phyloP scores from a whole-genome alignment of 2,797 vertebrate genomes.

The Sebastes nivosus region DNA sequence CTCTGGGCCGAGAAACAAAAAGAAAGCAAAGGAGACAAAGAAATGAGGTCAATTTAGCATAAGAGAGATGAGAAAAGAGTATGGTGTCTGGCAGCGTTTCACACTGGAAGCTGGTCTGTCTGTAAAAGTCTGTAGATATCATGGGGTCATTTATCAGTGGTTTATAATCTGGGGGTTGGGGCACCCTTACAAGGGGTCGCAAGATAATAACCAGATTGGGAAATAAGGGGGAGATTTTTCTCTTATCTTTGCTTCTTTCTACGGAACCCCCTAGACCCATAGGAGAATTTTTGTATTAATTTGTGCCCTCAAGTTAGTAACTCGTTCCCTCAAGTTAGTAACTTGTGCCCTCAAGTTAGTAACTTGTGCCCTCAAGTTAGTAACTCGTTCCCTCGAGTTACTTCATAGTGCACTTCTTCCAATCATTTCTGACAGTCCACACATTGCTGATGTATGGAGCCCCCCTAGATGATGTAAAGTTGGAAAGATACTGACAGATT shows the following conservation, averaged over 20 bases:
- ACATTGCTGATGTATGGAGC: no score
- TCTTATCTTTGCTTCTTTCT: neutral
- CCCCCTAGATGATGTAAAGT: no score
- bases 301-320: no score
- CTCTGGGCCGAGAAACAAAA: slow-evolving; percentile 3
- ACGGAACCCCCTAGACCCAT: no score
- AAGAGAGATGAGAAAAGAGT: neutral
- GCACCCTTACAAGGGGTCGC: neutral
- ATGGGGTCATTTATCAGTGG: neutral
- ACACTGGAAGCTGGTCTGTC: neutral
- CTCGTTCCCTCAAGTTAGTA: no score
- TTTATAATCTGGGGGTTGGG: neutral
- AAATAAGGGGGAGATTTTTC: neutral
- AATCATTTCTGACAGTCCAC: no score
- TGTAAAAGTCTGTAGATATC: neutral
- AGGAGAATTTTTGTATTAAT: no score
- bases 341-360: no score
- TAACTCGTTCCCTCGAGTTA: no score
- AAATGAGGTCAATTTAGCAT: slow-evolving; percentile 2
- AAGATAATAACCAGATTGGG: neutral
- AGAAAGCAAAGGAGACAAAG: neutral
- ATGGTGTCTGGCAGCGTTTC: neutral
- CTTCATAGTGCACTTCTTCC: no score
- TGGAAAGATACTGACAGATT: no score
- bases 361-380: no score